Conservation (phyloP, 1,140 invertebrate genomes). For the Carcinoscorpius rotundicauda region DNA sequence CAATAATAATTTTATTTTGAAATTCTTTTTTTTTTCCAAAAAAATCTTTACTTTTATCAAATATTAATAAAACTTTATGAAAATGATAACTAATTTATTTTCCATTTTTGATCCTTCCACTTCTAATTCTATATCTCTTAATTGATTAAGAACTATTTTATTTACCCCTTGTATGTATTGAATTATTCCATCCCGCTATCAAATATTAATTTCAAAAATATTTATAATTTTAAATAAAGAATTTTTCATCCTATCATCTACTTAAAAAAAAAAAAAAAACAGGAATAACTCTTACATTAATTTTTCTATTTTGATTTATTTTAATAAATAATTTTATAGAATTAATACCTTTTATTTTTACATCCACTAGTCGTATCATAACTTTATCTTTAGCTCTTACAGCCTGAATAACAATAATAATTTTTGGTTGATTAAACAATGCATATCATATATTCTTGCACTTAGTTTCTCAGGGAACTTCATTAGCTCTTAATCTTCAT, state of each 20-base stretch:
- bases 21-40: too few relatives aligned
- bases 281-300: slow-evolving; percentile 6
- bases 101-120: slow-evolving; percentile 28
- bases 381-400: slow-evolving; percentile 41
- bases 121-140: too few relatives aligned
- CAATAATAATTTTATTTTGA: slow-evolving; percentile 11
- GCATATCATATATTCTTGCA: slow-evolving; percentile 44
- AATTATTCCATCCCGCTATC: too few relatives aligned
- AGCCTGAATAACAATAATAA: slow-evolving; percentile 47
- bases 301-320: slow-evolving; percentile 31
- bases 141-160: too few relatives aligned
- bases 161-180: too few relatives aligned
- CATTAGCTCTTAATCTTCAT: slow-evolving; percentile 38
- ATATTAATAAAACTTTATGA: too few relatives aligned
- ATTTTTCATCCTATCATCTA: too few relatives aligned
- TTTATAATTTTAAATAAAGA: too few relatives aligned
- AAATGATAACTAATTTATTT: slow-evolving; percentile 31
- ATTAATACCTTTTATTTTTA: slow-evolving; percentile 53
- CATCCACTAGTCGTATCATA: slow-evolving; percentile 42
- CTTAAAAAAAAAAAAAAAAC: too few relatives aligned
- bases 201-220: too few relatives aligned
- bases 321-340: slow-evolving; percentile 48
- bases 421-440: slow-evolving; percentile 31
- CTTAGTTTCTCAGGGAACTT: slow-evolving; percentile 46
- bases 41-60: too few relatives aligned